phyloP scores from a whole-genome alignment of 2,113 vertebrate species.

The Limanda limanda region DNA sequence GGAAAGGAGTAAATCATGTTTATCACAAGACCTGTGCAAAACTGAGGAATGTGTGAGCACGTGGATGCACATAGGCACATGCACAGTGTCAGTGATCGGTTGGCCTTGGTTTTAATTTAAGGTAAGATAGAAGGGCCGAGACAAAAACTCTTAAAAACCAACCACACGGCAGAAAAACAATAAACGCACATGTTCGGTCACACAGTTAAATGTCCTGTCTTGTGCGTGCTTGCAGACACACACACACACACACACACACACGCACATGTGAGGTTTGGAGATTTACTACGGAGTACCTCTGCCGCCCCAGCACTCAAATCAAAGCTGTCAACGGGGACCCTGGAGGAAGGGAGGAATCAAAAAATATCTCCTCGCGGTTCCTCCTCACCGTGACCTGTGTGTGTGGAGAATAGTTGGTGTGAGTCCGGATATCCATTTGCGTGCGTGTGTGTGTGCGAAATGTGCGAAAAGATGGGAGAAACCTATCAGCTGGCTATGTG shows the following conservation, averaged over 20 bases:
- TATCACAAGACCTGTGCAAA: slow-evolving; percentile 19
- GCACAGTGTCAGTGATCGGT: background rate
- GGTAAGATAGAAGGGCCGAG: no score
- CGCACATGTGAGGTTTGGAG: slow-evolving; percentile 36
- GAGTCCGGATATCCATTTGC: slow-evolving; percentile 34
- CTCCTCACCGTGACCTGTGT: slow-evolving; percentile 64
- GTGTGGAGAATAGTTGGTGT: slow-evolving; percentile 38
- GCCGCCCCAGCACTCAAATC: slow-evolving; percentile 75
- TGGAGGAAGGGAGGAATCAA: slow-evolving; percentile 72
- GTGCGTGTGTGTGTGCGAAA: slow-evolving; percentile 37
- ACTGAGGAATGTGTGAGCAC: slow-evolving; percentile 5
- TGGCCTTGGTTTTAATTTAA: background rate
- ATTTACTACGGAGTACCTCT: slow-evolving; percentile 73
- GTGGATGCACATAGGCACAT: slow-evolving; percentile 20
- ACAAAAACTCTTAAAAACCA: slow-evolving; percentile 4
- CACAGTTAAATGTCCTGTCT: slow-evolving; percentile 38
- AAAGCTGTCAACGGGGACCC: slow-evolving; percentile 76
- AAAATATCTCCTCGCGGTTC: slow-evolving; percentile 69
- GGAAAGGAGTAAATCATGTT: slow-evolving; percentile 72
- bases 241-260: background rate
- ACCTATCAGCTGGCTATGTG: slow-evolving; percentile 59
- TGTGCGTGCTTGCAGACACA: slow-evolving; percentile 22
- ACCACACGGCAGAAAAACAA: background rate
- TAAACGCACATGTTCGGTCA: slow-evolving; percentile 32
- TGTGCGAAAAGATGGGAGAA: slow-evolving; percentile 54